Evolutionary conservation across 1,140 invertebrate species (phyloP).

Genomic region (Drosophila pruinosa): DNA sequence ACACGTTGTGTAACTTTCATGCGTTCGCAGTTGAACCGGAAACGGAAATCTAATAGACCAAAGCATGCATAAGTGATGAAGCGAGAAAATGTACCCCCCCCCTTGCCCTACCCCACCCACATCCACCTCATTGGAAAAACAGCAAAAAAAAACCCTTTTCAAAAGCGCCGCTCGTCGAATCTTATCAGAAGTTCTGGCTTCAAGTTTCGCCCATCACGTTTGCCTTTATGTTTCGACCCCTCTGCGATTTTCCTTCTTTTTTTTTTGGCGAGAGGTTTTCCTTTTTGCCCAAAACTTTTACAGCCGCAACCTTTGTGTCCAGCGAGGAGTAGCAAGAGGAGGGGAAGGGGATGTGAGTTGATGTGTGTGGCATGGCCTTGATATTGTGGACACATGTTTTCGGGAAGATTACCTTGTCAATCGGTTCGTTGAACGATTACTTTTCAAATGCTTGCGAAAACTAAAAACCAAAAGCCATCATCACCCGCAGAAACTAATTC

Average conservation of each 20-base stretch:
- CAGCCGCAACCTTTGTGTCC: slow-evolving; percentile 55
- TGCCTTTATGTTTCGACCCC: neutral
- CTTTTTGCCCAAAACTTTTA: slow-evolving; percentile 41
- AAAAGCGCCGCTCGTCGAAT: slow-evolving; percentile 47
- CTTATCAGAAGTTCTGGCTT: slow-evolving; percentile 55
- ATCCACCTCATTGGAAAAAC: neutral
- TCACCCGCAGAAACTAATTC: neutral
- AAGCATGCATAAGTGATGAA: slow-evolving; percentile 79
- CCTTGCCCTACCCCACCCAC: neutral
- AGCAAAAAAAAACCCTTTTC: slow-evolving; percentile 59
- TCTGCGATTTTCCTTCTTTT: slow-evolving; percentile 33
- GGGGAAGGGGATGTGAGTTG: neutral
- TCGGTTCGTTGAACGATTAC: slow-evolving; percentile 77
- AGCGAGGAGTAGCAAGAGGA: neutral
- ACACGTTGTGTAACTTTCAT: slow-evolving; percentile 70
- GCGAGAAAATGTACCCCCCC: slow-evolving; percentile 61
- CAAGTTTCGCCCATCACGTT: slow-evolving; percentile 53
- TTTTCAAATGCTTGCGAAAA: slow-evolving; percentile 53
- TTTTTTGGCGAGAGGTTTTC: slow-evolving; percentile 17
- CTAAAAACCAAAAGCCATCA: slow-evolving; percentile 39
- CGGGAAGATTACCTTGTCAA: slow-evolving; percentile 72
- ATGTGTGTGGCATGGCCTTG: slow-evolving; percentile 53
- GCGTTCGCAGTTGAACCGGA: slow-evolving; percentile 71
- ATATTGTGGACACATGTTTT: slow-evolving; percentile 74
- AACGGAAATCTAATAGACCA: slow-evolving; percentile 79